A percentile compares a stretch with the other conserved stretches of the same genome.
phyloP scores from a whole-genome alignment of 1,140 invertebrate species.

The Saxidomus purpurata region DNA sequence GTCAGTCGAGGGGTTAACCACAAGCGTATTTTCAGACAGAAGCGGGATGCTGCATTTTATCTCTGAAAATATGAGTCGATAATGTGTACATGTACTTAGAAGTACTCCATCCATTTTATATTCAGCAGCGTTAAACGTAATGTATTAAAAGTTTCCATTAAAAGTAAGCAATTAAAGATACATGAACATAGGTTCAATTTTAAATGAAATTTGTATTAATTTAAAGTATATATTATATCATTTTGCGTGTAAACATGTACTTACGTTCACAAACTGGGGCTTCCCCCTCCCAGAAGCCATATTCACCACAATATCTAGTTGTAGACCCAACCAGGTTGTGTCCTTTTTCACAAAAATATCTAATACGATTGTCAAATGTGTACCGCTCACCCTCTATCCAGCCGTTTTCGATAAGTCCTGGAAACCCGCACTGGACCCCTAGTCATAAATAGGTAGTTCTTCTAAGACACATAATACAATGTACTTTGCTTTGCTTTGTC shows the following conservation, averaged over 20 bases:
- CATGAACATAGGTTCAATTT: too few relatives aligned
- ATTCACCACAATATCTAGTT: slow-evolving; percentile 89
- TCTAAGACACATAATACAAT: too few relatives aligned
- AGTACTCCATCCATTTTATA: too few relatives aligned
- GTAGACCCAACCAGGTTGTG: slow-evolving; percentile 92
- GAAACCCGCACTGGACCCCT: slow-evolving; percentile 96
- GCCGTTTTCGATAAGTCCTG: slow-evolving; percentile 93
- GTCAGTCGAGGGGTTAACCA: slow-evolving; percentile 46
- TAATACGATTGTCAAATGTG: slow-evolving; percentile 87
- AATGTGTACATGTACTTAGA: too few relatives aligned
- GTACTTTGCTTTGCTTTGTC: too few relatives aligned
- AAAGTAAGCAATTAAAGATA: too few relatives aligned
- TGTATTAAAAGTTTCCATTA: too few relatives aligned
- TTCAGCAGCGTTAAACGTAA: too few relatives aligned
- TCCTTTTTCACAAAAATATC: slow-evolving; percentile 87
- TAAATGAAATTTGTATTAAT: too few relatives aligned
- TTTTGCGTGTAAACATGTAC: not conserved
- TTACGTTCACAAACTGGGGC: slow-evolving; percentile 80
- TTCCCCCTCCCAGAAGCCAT: slow-evolving; percentile 85
- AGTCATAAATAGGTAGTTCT: not conserved
- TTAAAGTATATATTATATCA: too few relatives aligned
- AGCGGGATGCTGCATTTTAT: slow-evolving; percentile 78
- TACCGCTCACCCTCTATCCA: slow-evolving; percentile 91
- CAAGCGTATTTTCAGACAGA: slow-evolving; percentile 76
- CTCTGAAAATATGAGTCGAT: slow-evolving; percentile 71